Percentiles rank a stretch among this genome's conserved stretches.
Evolutionary conservation across 2,797 vertebrate species (phyloP).

Genomic region (Poeciliopsis presidionis): DNA sequence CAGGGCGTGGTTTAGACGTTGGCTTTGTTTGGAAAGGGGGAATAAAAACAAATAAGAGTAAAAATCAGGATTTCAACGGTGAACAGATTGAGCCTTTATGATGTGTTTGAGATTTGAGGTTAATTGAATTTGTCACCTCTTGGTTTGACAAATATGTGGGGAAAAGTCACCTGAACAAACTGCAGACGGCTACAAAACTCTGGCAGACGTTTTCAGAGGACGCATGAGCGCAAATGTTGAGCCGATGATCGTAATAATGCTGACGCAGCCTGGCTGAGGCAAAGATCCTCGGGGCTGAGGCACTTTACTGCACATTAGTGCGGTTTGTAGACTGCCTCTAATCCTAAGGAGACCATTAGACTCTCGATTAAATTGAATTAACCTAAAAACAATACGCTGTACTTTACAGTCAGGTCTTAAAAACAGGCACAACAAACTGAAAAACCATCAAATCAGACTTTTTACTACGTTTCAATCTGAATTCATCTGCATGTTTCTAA

Average conservation of each 20-base stretch:
- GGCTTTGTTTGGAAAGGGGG: neutral
- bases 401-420: neutral
- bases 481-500: neutral
- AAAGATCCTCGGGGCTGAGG: conserved; percentile 7
- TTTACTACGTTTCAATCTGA: neutral
- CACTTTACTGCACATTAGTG: conserved; percentile 2
- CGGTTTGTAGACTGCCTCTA: neutral
- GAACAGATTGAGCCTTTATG: conserved; percentile 5
- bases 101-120: neutral
- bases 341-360: conserved; percentile 4
- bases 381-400: conserved; percentile 1
- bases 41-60: neutral
- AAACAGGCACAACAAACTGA: conserved; percentile 2
- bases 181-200: neutral
- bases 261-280: conserved; percentile 10
- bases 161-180: neutral
- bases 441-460: neutral
- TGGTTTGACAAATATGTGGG: conserved; percentile 9
- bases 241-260: conserved; percentile 17
- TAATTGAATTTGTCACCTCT: conserved; percentile 4
- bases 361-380: neutral
- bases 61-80: neutral
- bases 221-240: conserved; percentile 11
- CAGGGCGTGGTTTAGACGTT: conserved; percentile 24
- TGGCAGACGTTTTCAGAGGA: neutral